phyloP scores from a whole-genome alignment of 2,888 invertebrate species.

The Gibbula magus region DNA sequence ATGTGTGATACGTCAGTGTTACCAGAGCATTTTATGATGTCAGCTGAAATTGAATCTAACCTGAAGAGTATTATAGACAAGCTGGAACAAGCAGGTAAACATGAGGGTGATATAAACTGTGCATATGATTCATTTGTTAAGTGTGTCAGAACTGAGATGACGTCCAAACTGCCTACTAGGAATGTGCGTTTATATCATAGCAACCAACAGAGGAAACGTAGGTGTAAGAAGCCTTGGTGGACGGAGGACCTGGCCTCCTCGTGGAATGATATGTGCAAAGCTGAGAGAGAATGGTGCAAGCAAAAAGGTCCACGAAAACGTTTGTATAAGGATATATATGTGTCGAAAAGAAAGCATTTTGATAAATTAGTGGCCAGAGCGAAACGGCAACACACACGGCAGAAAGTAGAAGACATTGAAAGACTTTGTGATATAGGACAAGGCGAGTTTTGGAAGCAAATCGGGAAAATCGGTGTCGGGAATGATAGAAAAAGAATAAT shows the following conservation, averaged over 20 bases:
- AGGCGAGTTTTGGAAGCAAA: not conserved
- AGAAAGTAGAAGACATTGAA: not conserved
- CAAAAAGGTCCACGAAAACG: not conserved
- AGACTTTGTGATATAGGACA: not conserved
- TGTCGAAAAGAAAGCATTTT: not conserved
- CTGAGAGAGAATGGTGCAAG: not conserved
- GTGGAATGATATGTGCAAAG: not conserved
- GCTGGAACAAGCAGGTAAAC: not conserved
- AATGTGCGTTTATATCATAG: too few species aligned
- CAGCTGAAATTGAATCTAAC: not conserved
- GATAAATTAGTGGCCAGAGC: not conserved
- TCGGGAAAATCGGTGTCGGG: not conserved
- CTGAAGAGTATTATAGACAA: not conserved
- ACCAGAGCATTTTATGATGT: not conserved
- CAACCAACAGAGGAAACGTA: not conserved
- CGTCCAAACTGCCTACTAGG: too few species aligned
- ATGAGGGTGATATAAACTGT: not conserved
- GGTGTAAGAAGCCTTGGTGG: not conserved
- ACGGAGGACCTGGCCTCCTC: too few species aligned
- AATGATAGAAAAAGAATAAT: not conserved
- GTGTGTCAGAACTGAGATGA: too few species aligned
- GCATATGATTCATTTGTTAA: not conserved
- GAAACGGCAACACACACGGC: not conserved
- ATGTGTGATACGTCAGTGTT: not conserved
- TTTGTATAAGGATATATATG: not conserved